These are phyloP conservation scores for Parthenolecanium corni DNA, from an alignment of 2,888 invertebrate genomes.

Conservation along the genomic window DNA sequence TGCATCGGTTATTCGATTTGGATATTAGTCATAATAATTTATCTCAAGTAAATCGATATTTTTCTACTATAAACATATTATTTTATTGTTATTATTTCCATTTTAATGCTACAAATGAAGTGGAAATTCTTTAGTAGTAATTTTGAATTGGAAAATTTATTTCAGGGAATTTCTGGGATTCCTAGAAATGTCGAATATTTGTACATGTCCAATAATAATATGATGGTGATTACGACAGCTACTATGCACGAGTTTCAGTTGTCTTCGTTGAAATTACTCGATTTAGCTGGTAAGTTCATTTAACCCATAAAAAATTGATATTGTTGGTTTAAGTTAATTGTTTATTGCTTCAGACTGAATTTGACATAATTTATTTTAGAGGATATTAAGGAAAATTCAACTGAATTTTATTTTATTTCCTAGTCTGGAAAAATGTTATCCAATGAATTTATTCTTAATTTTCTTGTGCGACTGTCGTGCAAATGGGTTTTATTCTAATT, in stretches of 20 bases:
- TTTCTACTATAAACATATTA: background rate
- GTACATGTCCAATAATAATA: conserved; percentile 57
- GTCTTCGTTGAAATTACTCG: conserved; percentile 59
- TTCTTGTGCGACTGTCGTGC: too few species aligned
- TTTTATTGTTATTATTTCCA: too few species aligned
- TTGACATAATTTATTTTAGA: background rate
- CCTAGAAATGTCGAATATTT: conserved; percentile 66
- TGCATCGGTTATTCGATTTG: conserved; percentile 63
- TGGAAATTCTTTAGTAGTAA: too few species aligned
- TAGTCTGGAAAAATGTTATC: too few species aligned
- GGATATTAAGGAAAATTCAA: background rate
- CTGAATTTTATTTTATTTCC: background rate
- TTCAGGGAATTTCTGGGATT: conserved; percentile 54
- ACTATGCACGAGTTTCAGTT: conserved; percentile 58
- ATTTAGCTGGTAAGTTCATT: conserved; percentile 47
- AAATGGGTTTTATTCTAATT: too few species aligned
- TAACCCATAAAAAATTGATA: background rate
- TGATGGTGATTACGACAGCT: conserved; percentile 51
- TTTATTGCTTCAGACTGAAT: too few species aligned
- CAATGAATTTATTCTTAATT: too few species aligned
- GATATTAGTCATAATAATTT: conserved; percentile 63
- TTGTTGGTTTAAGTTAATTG: background rate
- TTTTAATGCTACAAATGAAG: too few species aligned
- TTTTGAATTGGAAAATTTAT: too few species aligned
- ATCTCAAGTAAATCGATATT: conserved; percentile 42